Percentiles rank a stretch among this genome's conserved stretches.
Evolutionary conservation across 2,888 invertebrate species (phyloP).

Genomic region (Diaprepes abbreviatus): DNA sequence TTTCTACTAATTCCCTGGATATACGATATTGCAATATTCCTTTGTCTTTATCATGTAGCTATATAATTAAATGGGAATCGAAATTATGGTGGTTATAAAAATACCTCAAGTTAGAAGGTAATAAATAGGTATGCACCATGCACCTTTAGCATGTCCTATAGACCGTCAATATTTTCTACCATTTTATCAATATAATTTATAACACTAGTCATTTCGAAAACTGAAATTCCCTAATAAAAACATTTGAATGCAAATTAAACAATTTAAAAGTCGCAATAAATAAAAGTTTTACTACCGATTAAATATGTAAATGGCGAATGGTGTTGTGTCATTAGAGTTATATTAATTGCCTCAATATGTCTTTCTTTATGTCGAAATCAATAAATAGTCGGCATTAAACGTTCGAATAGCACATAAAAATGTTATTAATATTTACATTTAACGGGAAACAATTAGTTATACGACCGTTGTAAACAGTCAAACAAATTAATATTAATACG

Average conservation of each 20-base stretch:
- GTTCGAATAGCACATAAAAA: constrained; percentile 49
- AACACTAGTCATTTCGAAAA: no score
- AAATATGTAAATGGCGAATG: constrained; percentile 35
- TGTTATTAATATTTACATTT: constrained; percentile 58
- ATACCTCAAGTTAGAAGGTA: no score
- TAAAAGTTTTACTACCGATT: constrained; percentile 43
- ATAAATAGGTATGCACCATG: no score
- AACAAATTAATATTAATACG: constrained; percentile 47
- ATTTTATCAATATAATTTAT: no score
- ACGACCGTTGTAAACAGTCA: constrained; percentile 55
- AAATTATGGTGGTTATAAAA: no score
- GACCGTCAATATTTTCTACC: no score
- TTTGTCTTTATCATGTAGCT: no score
- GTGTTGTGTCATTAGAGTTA: constrained; percentile 42
- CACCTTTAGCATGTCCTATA: no score
- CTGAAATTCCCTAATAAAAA: constrained; percentile 39
- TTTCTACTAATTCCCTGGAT: no score
- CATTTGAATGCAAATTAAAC: constrained; percentile 39
- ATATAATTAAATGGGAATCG: no score
- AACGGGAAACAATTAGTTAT: constrained; percentile 59
- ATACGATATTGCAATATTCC: no score
- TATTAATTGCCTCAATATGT: constrained; percentile 44
- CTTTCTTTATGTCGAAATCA: constrained; percentile 49
- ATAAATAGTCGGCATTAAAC: constrained; percentile 41
- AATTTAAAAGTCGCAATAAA: constrained; percentile 40